These are phyloP conservation scores for Hippopotamus amphibius DNA, from an alignment of 2,113 vertebrate species.

Conservation along the genomic window DNA sequence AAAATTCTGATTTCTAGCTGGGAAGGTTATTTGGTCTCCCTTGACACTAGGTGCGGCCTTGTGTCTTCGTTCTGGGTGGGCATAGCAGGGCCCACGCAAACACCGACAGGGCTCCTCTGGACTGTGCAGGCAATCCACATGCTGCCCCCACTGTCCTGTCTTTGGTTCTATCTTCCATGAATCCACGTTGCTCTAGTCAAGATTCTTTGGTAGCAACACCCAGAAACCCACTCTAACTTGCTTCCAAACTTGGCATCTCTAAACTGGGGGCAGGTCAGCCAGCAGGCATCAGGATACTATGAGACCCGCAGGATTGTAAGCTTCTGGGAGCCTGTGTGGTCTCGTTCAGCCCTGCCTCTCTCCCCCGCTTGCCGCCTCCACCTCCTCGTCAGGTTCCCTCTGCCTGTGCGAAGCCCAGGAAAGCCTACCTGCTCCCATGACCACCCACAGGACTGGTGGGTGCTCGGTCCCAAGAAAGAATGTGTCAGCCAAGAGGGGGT, in stretches of 20 bases:
- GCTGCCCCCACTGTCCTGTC: not conserved
- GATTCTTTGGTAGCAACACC: not conserved
- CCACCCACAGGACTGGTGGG: too few relatives aligned
- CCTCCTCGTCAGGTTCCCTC: not conserved
- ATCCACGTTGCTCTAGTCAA: not conserved
- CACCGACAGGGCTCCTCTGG: not conserved
- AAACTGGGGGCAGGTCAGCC: not conserved
- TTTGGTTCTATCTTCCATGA: not conserved
- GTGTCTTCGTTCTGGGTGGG: not conserved
- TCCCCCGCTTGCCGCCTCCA: not conserved
- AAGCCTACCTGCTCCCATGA: not conserved
- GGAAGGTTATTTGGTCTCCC: not conserved
- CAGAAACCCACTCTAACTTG: not conserved
- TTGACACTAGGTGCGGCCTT: not conserved
- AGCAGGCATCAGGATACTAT: not conserved
- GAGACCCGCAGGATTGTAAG: not conserved
- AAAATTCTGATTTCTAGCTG: not conserved
- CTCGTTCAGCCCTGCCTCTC: not conserved
- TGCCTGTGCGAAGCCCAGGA: not conserved
- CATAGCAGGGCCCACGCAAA: not conserved
- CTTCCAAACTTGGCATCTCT: not conserved
- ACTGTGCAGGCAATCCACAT: not conserved
- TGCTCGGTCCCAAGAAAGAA: not conserved
- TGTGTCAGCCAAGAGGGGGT: not conserved
- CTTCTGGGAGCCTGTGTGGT: not conserved